Percentiles rank a stretch among this genome's conserved stretches.
Evolutionary conservation across 2,888 invertebrate species (phyloP).

Genomic region (Bimastos eiseni): DNA sequence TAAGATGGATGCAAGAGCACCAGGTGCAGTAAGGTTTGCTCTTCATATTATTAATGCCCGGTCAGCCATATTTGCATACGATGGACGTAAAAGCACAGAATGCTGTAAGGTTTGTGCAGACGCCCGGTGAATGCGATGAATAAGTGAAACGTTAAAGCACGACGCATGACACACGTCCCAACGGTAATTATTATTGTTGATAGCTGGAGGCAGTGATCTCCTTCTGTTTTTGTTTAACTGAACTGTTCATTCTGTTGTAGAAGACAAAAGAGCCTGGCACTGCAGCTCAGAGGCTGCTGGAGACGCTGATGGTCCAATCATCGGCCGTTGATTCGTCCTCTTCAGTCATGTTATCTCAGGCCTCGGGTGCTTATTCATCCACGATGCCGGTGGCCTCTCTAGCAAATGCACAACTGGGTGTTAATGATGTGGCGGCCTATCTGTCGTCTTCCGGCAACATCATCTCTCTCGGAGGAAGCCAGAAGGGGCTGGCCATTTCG

Average conservation of each 20-base stretch:
- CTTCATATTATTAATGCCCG: too few relatives aligned
- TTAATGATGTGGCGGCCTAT: constrained; percentile 2
- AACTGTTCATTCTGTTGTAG: neutral
- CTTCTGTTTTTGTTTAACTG: too few relatives aligned
- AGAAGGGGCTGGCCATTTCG: neutral
- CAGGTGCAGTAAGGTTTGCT: too few relatives aligned
- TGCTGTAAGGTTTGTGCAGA: too few relatives aligned
- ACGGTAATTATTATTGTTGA: too few relatives aligned
- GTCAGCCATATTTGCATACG: too few relatives aligned
- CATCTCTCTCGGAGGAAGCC: neutral
- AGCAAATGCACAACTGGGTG: neutral
- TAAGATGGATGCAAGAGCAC: too few relatives aligned
- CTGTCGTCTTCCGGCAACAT: constrained; percentile 4
- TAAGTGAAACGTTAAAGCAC: too few relatives aligned
- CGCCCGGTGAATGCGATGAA: too few relatives aligned
- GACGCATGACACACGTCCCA: too few relatives aligned
- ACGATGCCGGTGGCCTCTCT: neutral
- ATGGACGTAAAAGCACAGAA: too few relatives aligned
- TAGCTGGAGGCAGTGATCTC: too few relatives aligned
- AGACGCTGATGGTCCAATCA: neutral
- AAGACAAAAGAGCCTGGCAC: neutral
- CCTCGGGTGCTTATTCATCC: neutral
- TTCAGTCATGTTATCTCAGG: neutral
- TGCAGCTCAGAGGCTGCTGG: constrained; percentile 15
- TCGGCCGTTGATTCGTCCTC: neutral